Conservation (phyloP, 2,797 vertebrate genomes). For the Rhodeus uyekii region DNA sequence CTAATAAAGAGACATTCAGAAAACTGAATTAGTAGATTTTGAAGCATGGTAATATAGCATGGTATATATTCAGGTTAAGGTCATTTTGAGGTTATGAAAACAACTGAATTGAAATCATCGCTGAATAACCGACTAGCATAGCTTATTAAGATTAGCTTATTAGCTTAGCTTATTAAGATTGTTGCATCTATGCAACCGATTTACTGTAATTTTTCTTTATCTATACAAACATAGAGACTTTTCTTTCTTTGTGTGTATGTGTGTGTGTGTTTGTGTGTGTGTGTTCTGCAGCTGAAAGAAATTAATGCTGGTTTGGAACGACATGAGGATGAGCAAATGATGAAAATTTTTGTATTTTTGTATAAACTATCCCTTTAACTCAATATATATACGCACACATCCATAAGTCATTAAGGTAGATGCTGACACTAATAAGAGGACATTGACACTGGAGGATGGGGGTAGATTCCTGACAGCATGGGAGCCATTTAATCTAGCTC, state of each 20-base stretch:
- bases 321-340: not conserved
- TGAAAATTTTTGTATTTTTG: not conserved
- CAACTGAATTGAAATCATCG: slow-evolving; percentile 1
- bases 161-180: too few species aligned
- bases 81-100: slow-evolving; percentile 41
- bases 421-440: slow-evolving; percentile 68
- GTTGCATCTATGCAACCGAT: too few species aligned
- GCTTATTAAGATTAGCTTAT: too few species aligned
- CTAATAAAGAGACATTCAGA: slow-evolving; percentile 49
- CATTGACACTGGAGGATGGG: slow-evolving; percentile 64
- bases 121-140: not conserved
- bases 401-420: slow-evolving; percentile 62
- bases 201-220: too few species aligned
- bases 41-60: slow-evolving; percentile 30
- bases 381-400: not conserved
- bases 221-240: not conserved
- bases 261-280: not conserved
- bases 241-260: not conserved
- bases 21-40: slow-evolving; percentile 27
- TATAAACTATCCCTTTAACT: not conserved
- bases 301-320: not conserved
- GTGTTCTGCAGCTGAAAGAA: not conserved
- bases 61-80: not conserved
- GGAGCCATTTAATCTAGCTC: slow-evolving; percentile 87
- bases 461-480: slow-evolving; percentile 90